Conservation (phyloP, 1,140 invertebrate species). For the Ostrea denselamellosa region DNA sequence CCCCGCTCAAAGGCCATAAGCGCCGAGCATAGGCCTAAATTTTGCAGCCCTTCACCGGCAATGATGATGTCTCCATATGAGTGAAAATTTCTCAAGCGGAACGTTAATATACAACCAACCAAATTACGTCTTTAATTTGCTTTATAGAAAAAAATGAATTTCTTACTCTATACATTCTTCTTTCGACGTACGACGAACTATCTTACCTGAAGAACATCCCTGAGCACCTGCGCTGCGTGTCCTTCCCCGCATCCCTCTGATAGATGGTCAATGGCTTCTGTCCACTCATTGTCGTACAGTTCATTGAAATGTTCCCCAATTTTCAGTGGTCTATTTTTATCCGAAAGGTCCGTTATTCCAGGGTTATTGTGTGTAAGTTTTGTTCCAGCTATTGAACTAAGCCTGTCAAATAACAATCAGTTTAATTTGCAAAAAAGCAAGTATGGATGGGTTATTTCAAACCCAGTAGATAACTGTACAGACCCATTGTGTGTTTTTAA, state of each 20-base stretch:
- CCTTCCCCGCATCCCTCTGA: background rate
- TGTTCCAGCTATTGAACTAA: constrained; percentile 27
- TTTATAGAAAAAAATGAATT: too few relatives aligned
- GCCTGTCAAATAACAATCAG: background rate
- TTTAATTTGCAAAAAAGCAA: background rate
- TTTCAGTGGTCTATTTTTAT: constrained; percentile 37
- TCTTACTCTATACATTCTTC: too few relatives aligned
- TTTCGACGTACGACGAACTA: background rate
- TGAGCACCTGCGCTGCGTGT: background rate
- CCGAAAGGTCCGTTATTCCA: constrained; percentile 15
- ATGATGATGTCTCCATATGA: too few relatives aligned
- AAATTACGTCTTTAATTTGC: too few relatives aligned
- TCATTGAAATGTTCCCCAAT: constrained; percentile 40
- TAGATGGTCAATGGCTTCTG: constrained; percentile 20
- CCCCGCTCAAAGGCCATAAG: too few relatives aligned
- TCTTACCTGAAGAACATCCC: background rate
- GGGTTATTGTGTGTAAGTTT: constrained; percentile 40
- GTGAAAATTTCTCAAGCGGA: too few relatives aligned
- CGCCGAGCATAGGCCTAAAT: too few relatives aligned
- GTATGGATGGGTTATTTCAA: too few relatives aligned
- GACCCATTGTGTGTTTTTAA: too few relatives aligned
- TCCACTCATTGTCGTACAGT: constrained; percentile 45
- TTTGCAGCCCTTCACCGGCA: too few relatives aligned
- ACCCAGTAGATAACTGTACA: too few relatives aligned
- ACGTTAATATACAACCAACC: too few relatives aligned